Percentiles rank a stretch among this genome's conserved stretches.
phyloP scores from a whole-genome alignment of 2,113 vertebrate species.

The Thalassarche chlororhynchos region DNA sequence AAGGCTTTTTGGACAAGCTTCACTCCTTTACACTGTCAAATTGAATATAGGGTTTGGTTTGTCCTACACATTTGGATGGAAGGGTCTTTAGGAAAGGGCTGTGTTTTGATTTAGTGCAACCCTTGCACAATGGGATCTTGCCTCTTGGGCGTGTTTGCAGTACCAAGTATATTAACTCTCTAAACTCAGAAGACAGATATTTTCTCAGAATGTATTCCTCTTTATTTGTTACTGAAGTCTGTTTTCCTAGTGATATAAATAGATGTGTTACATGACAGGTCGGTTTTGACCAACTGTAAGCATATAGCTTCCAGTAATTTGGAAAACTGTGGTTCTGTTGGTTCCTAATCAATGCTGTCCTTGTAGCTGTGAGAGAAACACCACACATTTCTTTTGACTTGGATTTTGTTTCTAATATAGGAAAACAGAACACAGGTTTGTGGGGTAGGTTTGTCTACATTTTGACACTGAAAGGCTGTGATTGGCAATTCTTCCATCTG shows the following conservation, averaged over 20 bases:
- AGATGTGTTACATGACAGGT: background rate
- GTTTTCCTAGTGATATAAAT: background rate
- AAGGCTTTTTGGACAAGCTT: background rate
- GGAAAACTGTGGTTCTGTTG: background rate
- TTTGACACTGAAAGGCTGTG: background rate
- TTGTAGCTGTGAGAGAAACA: background rate
- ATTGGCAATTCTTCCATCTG: conserved; percentile 4
- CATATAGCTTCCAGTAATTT: background rate
- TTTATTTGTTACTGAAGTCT: background rate
- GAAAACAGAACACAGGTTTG: background rate
- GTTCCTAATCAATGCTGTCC: background rate
- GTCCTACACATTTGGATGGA: background rate
- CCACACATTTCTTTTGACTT: background rate
- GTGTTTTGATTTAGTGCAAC: background rate
- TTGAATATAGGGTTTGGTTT: background rate
- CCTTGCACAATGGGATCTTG: background rate
- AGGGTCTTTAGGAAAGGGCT: background rate
- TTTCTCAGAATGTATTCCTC: background rate
- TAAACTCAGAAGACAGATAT: background rate
- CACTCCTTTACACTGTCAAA: background rate
- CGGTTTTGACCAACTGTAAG: background rate
- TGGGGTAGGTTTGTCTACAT: background rate
- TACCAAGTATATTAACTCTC: background rate
- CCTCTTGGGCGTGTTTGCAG: background rate
- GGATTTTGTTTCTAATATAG: background rate